phyloP scores from a whole-genome alignment of 64 coral and sea anemone species.

The Stichodactyla helianthus region DNA sequence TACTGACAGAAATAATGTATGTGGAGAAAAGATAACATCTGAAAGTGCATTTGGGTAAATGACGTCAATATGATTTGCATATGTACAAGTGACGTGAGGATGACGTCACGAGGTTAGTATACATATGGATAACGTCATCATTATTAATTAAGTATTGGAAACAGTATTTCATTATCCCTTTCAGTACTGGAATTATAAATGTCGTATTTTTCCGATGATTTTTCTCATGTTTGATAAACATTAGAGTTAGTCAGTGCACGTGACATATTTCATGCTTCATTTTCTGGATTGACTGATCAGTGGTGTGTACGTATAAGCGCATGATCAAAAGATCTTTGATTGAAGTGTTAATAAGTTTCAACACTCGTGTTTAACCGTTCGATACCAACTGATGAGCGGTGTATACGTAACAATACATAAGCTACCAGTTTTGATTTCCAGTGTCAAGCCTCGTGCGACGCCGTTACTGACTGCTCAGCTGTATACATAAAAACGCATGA shows the following conservation, averaged over 20 bases:
- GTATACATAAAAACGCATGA: neutral
- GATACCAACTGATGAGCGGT: neutral
- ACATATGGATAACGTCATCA: conserved; percentile 1
- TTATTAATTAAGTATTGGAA: neutral
- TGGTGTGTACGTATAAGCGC: neutral
- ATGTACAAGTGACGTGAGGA: neutral
- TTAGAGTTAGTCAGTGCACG: neutral
- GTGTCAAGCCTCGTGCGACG: no score
- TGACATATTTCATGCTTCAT: neutral
- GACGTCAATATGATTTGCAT: neutral
- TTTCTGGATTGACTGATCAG: neutral
- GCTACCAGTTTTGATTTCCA: no score
- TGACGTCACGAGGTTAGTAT: neutral
- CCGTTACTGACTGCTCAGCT: neutral
- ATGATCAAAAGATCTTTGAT: no score
- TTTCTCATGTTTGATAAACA: neutral
- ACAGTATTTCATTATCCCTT: neutral
- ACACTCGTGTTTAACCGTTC: neutral
- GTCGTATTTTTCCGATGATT: neutral
- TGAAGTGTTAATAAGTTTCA: no score
- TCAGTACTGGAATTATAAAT: neutral
- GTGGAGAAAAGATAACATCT: neutral
- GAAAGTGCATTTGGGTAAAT: neutral
- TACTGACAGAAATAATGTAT: neutral
- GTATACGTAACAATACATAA: neutral